Conservation (phyloP, 2,113 vertebrate species). For the Copsychus sechellarum region DNA sequence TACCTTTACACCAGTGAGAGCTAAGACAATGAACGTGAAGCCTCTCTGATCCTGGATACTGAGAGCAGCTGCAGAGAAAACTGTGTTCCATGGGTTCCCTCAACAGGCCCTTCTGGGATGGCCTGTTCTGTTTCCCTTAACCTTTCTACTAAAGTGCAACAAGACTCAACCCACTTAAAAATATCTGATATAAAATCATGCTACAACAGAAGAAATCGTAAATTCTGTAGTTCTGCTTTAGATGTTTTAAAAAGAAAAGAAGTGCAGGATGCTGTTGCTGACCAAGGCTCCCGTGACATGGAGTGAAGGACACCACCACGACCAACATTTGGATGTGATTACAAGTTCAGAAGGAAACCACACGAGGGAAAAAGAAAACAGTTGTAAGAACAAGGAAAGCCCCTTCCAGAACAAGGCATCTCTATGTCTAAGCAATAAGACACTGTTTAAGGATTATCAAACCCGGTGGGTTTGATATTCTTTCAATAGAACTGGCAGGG, state of each 20-base stretch:
- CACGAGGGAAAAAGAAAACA: neutral
- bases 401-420: neutral
- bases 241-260: neutral
- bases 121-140: neutral
- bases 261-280: neutral
- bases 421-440: neutral
- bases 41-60: neutral
- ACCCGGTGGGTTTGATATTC: neutral
- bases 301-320: neutral
- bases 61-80: neutral
- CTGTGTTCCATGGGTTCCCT: neutral
- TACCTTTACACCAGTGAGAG: neutral
- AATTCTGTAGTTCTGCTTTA: neutral
- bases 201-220: neutral
- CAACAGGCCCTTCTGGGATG: neutral
- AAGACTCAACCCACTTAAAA: neutral
- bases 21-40: neutral
- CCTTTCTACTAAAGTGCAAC: neutral
- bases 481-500: neutral
- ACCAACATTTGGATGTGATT: neutral
- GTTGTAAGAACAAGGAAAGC: neutral
- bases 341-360: neutral
- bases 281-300: neutral
- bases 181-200: neutral
- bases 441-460: neutral